Evolutionary conservation across 2,797 vertebrate species (phyloP), one percentile per base, ranked within the genome.

Genomic region (Otolemur crassicaudatus): DNA sequence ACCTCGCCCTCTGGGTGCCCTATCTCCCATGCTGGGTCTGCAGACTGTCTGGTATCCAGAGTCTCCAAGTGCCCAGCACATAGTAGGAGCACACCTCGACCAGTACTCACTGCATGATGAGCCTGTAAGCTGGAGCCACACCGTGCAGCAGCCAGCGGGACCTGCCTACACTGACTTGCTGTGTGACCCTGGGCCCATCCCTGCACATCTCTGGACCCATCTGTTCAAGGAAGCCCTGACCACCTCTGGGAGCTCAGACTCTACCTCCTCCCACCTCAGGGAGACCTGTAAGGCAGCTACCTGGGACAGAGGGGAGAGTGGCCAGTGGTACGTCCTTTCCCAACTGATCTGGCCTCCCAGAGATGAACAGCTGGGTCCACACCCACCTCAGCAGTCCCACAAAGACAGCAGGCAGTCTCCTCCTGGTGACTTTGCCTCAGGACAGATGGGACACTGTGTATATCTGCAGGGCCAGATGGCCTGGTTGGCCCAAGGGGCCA

Each of bases 381-480:
- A 6, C 93, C 85, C 34, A 81, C 90, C 86, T 46, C 49, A 14
- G 76, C 19, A 85, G 72, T 22, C 87, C 70, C 83, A 91, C 90
- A 91, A 93, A 96, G 89, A 22, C 79, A 73, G 87, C 77, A 84
- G 80, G 46, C 8, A 0, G 89, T 65, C 84, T 93, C 91, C 81
- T 95, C 46, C 73, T 86, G 95, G 94, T 96, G 95, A 96, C 94
- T 96, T 96, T 96, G 93, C 96, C 87, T 94, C 22, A 46, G 93
- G 96, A 96, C 97, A 97, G 97, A 97, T 97, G 97, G 94, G 93
- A 88, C 84, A 72, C 63, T 29, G 34, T 82, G 69, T 91, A 61
- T 12, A 29, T 84, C 96, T 97, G 95, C 81, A 56, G 46, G 70
- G 88, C 94, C 97, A 98, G 97, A 97, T 97, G 97, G 97, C 75